phyloP scores from a whole-genome alignment of 2,797 vertebrate genomes.

The Diceros bicornis region DNA sequence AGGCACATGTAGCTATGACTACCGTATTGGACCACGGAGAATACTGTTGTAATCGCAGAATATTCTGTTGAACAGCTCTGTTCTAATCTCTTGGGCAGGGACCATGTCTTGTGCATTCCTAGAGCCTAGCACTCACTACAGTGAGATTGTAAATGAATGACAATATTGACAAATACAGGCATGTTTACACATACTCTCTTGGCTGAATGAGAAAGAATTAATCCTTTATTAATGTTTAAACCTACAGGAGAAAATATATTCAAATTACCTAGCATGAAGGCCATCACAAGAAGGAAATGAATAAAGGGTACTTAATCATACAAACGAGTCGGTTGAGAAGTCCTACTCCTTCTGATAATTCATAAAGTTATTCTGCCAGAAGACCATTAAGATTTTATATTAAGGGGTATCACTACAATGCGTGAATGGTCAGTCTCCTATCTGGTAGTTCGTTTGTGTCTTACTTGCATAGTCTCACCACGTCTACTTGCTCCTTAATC shows the following conservation, averaged over 20 bases:
- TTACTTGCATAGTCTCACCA: not conserved
- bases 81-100: not conserved
- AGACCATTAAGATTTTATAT: conserved; percentile 30
- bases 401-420: not conserved
- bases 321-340: not conserved
- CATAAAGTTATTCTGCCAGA: conserved; percentile 1
- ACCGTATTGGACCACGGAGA: not conserved
- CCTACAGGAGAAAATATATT: conserved; percentile 43
- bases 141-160: conserved; percentile 46
- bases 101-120: not conserved
- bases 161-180: not conserved
- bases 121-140: not conserved
- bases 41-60: not conserved
- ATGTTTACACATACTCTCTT: not conserved
- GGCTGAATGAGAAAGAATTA: conserved; percentile 44
- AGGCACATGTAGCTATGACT: not conserved
- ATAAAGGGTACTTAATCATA: conserved; percentile 26
- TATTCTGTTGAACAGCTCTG: not conserved
- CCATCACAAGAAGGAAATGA: not conserved
- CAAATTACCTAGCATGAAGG: not conserved
- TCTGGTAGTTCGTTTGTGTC: not conserved
- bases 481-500: not conserved
- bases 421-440: not conserved
- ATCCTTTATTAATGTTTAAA: conserved; percentile 38
- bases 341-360: not conserved